Evolutionary conservation across 2,797 vertebrate species (phyloP).

Genomic region (Semotilus atromaculatus): DNA sequence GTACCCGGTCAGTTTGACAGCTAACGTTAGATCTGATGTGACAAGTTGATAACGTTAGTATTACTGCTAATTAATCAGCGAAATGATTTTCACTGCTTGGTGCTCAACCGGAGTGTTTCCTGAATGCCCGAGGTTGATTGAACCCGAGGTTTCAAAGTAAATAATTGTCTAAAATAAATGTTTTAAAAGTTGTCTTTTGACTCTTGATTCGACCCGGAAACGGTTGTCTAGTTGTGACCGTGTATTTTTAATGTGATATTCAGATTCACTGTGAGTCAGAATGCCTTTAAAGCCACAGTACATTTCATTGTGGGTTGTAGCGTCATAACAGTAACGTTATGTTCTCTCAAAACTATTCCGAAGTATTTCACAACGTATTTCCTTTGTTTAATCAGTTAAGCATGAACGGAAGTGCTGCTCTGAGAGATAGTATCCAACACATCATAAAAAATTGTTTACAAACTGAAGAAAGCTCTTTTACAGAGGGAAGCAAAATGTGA

Average conservation of each 20-base stretch:
- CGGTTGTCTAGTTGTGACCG: not conserved
- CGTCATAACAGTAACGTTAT: not conserved
- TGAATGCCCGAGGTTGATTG: not conserved
- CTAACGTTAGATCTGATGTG: not conserved
- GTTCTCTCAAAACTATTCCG: not conserved
- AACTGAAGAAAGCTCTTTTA: not conserved
- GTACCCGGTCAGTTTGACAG: slow-evolving; percentile 23
- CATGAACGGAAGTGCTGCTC: slow-evolving; percentile 49
- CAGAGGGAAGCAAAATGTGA: not conserved
- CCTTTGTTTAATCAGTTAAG: slow-evolving; percentile 46
- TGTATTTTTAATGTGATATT: not conserved
- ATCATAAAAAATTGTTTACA: not conserved
- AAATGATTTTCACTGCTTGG: not conserved
- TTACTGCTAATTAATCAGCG: not conserved
- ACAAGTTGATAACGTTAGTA: not conserved
- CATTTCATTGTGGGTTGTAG: not conserved
- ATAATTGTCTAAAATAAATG: not conserved
- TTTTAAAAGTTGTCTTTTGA: slow-evolving; percentile 12
- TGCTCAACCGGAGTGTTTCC: not conserved
- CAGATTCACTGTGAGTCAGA: slow-evolving; percentile 1
- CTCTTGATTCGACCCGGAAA: slow-evolving; percentile 20
- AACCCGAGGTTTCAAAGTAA: not conserved
- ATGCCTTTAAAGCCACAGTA: not conserved
- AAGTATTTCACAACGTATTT: slow-evolving; percentile 36
- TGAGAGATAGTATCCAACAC: slow-evolving; percentile 41